Evolutionary conservation across 2,888 invertebrate species (phyloP).

Genomic region (Actias luna): DNA sequence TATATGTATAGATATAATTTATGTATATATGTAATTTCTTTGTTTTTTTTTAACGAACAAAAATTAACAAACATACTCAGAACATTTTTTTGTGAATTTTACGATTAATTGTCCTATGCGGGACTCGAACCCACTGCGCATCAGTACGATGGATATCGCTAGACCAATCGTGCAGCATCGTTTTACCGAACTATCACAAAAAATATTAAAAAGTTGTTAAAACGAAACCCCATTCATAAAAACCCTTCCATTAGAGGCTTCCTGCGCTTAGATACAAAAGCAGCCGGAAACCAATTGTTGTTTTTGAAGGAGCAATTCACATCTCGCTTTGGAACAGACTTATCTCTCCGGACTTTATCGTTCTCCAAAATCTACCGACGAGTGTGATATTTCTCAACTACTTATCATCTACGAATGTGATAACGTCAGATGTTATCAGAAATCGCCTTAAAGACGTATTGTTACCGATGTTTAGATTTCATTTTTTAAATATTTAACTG

Average conservation of each 20-base stretch:
- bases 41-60: too few species aligned
- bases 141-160: too few species aligned
- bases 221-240: slow-evolving; percentile 6
- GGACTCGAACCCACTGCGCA: too few species aligned
- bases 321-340: not conserved
- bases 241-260: slow-evolving; percentile 3
- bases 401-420: slow-evolving; percentile 32
- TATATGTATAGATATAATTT: too few species aligned
- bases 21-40: too few species aligned
- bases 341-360: slow-evolving; percentile 18
- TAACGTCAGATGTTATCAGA: slow-evolving; percentile 18
- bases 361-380: slow-evolving; percentile 28
- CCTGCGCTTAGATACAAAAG: slow-evolving; percentile 17
- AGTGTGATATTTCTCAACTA: slow-evolving; percentile 46
- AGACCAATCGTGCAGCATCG: too few species aligned
- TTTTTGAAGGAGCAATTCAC: slow-evolving; percentile 6
- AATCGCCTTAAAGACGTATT: slow-evolving; percentile 9
- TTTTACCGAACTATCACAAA: too few species aligned
- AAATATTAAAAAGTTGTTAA: slow-evolving; percentile 2
- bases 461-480: slow-evolving; percentile 1
- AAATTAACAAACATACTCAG: too few species aligned
- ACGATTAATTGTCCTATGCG: too few species aligned
- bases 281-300: slow-evolving; percentile 17
- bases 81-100: too few species aligned
- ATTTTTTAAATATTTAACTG: slow-evolving; percentile 10